phyloP scores from a whole-genome alignment of 2,888 invertebrate genomes.

The Cylindroiulus punctatus region DNA sequence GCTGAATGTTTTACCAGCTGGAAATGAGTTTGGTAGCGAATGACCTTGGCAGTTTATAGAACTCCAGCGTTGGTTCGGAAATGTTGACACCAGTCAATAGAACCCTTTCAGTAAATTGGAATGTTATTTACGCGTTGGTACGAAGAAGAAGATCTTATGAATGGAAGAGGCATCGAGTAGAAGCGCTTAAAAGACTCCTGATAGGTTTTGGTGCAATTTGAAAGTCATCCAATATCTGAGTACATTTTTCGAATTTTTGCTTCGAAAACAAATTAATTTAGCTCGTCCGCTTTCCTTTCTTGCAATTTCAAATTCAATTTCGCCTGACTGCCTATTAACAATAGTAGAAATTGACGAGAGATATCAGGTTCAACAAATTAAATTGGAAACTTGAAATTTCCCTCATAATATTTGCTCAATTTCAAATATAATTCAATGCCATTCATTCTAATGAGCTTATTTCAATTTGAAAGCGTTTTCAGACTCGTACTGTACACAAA shows the following conservation, averaged over 20 bases:
- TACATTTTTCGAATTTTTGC: not conserved
- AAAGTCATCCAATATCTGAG: not conserved
- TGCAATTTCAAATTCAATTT: not conserved
- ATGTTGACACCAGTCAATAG: not conserved
- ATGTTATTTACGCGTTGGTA: not conserved
- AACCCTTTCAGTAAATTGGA: not conserved
- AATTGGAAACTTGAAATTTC: no score
- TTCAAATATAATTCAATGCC: no score
- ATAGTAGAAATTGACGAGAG: not conserved
- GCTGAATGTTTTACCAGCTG: not conserved
- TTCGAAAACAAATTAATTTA: not conserved
- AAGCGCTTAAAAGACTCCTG: not conserved
- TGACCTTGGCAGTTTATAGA: slow-evolving; percentile 4
- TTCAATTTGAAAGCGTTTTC: no score
- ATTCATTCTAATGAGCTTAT: no score
- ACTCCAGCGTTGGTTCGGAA: not conserved
- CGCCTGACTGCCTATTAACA: not conserved
- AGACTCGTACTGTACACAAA: no score
- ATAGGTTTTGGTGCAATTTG: not conserved
- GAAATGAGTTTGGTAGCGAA: not conserved
- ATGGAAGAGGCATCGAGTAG: not conserved
- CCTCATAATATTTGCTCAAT: no score
- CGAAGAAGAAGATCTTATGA: not conserved
- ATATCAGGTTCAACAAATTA: no score
- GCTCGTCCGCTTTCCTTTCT: not conserved